Evolutionary conservation across 2,888 invertebrate genomes (phyloP).

Genomic region (Alcis repandata): DNA sequence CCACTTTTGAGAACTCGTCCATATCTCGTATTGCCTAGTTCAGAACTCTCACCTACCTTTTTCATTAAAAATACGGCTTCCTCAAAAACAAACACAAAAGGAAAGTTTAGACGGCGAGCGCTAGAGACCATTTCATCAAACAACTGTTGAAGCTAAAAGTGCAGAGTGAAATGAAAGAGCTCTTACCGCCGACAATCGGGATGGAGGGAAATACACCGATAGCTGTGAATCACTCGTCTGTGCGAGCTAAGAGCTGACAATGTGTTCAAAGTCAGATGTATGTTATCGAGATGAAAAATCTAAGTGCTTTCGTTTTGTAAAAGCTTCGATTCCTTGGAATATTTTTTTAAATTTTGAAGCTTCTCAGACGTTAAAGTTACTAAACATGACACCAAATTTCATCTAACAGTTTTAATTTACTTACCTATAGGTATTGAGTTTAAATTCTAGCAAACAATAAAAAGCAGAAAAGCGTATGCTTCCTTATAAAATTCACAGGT

Average conservation of each 20-base stretch:
- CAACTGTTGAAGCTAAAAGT: conserved; percentile 55
- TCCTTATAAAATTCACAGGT: too few relatives aligned
- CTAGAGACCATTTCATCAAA: conserved; percentile 47
- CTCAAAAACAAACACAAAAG: conserved; percentile 30
- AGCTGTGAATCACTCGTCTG: conserved; percentile 46
- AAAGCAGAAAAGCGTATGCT: background rate
- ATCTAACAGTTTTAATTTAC: too few relatives aligned
- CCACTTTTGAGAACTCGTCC: background rate
- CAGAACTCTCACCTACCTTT: conserved; percentile 16
- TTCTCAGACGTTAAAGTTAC: too few relatives aligned
- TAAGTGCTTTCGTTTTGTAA: background rate
- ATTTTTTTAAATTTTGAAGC: background rate
- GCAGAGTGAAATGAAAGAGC: conserved; percentile 56
- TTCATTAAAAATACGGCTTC: conserved; percentile 27
- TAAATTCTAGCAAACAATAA: background rate
- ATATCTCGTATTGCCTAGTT: background rate
- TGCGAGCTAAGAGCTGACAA: background rate
- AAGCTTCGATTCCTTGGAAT: background rate
- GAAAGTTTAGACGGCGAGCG: conserved; percentile 39
- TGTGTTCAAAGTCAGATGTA: background rate
- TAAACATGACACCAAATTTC: too few relatives aligned
- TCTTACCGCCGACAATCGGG: conserved; percentile 45
- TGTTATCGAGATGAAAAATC: conserved; percentile 8
- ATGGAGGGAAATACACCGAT: conserved; percentile 34
- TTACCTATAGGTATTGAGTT: background rate